Evolutionary conservation across 2,888 invertebrate genomes (phyloP).

Genomic region (Lobophora halterata): DNA sequence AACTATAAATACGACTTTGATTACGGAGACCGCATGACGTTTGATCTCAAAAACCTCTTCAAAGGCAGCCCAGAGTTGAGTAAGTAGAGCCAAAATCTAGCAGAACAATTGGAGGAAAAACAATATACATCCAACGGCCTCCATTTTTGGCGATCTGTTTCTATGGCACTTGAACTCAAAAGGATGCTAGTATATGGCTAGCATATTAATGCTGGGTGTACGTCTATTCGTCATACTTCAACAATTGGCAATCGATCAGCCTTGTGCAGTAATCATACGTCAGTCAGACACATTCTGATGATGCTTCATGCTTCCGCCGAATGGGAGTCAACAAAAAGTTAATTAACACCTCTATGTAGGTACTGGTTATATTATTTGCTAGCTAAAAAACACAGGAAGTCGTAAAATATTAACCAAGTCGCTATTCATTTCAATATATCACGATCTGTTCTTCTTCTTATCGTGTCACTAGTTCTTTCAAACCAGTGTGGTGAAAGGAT

Average conservation of each 20-base stretch:
- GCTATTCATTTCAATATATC: no score
- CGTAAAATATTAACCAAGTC: no score
- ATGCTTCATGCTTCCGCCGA: constrained; percentile 14
- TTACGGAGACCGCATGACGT: constrained; percentile 64
- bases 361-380: no score
- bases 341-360: constrained; percentile 3
- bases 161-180: constrained; percentile 1
- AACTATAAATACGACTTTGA: constrained; percentile 66
- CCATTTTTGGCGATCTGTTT: no score
- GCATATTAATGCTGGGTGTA: constrained; percentile 5
- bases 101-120: not conserved
- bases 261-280: constrained; percentile 8
- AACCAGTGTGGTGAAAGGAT: no score
- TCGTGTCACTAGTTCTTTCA: no score
- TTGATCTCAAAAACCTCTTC: constrained; percentile 65
- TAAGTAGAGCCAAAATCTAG: constrained; percentile 44
- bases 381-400: no score
- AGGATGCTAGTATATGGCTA: constrained; percentile 7
- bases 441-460: no score
- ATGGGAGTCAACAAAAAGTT: constrained; percentile 11
- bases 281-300: constrained; percentile 13
- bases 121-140: no score
- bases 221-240: constrained; percentile 7
- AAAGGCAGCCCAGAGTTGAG: constrained; percentile 69
- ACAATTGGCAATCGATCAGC: constrained; percentile 8